phyloP scores from a whole-genome alignment of 1,140 invertebrate genomes.

The Manduca sexta region DNA sequence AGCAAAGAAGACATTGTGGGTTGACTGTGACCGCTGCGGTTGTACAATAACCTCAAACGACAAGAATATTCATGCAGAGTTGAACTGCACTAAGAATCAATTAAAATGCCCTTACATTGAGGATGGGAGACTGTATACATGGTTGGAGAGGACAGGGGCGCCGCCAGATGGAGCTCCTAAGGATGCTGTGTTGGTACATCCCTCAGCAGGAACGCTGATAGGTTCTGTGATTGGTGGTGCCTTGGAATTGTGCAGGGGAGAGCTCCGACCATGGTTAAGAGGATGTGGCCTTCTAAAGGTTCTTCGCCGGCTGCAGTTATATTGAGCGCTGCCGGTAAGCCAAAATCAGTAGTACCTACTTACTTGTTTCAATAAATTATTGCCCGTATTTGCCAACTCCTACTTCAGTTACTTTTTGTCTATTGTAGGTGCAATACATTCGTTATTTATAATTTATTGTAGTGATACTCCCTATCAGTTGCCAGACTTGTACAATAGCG shows the following conservation, averaged over 20 bases:
- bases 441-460: too few relatives aligned
- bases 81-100: conserved; percentile 56
- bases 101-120: conserved; percentile 58
- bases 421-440: too few relatives aligned
- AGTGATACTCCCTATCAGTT: too few relatives aligned
- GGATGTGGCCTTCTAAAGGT: conserved; percentile 62
- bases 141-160: conserved; percentile 43
- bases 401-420: too few relatives aligned
- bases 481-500: too few relatives aligned
- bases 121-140: conserved; percentile 39
- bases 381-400: too few relatives aligned
- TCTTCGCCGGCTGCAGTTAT: conserved; percentile 57
- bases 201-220: conserved; percentile 45
- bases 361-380: too few relatives aligned
- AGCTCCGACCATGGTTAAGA: conserved; percentile 46
- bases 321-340: conserved; percentile 49
- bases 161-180: conserved; percentile 45
- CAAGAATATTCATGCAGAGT: conserved; percentile 51
- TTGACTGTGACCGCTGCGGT: conserved; percentile 55
- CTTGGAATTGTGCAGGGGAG: conserved; percentile 41
- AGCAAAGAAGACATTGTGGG: conserved; percentile 58
- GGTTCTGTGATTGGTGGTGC: conserved; percentile 54
- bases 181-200: conserved; percentile 49
- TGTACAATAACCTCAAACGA: conserved; percentile 57
- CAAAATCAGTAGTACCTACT: too few relatives aligned